Conservation (phyloP, 1,140 invertebrate species). For the Plectrocnemia conspersa region DNA sequence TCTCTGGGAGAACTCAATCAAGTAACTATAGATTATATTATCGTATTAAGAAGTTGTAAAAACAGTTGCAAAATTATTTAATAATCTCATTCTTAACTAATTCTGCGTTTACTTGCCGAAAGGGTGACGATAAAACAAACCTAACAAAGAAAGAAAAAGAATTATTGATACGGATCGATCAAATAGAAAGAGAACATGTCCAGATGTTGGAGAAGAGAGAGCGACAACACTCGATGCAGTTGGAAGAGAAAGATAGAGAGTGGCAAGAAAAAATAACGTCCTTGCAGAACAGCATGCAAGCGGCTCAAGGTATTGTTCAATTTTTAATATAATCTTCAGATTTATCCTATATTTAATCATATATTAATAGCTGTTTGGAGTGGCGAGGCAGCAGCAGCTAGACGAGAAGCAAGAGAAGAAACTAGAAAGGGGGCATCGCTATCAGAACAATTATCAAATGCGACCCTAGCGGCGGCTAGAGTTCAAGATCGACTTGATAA, state of each 20-base stretch:
- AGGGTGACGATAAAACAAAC: background rate
- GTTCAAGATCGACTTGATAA: constrained; percentile 46
- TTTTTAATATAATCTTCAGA: too few species aligned
- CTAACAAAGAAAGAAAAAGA: constrained; percentile 46
- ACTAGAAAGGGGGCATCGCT: constrained; percentile 41
- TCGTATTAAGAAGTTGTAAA: background rate
- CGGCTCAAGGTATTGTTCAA: constrained; percentile 24
- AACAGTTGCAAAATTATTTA: background rate
- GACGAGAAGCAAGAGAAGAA: constrained; percentile 46
- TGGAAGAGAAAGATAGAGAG: constrained; percentile 65
- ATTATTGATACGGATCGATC: constrained; percentile 46
- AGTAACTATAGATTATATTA: background rate
- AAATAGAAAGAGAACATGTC: constrained; percentile 55
- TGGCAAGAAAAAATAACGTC: constrained; percentile 53
- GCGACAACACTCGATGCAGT: constrained; percentile 33
- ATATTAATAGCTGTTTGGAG: constrained; percentile 37
- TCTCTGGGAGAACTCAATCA: background rate
- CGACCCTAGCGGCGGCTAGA: constrained; percentile 41
- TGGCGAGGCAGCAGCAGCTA: constrained; percentile 52
- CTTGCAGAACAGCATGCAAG: constrained; percentile 32
- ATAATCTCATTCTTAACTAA: background rate
- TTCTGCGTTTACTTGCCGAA: background rate
- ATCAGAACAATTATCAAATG: constrained; percentile 39
- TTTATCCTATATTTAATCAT: constrained; percentile 8
- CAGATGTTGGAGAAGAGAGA: constrained; percentile 39